Evolutionary conservation across 2,888 invertebrate genomes (phyloP).

Genomic region (Gibbula magus): DNA sequence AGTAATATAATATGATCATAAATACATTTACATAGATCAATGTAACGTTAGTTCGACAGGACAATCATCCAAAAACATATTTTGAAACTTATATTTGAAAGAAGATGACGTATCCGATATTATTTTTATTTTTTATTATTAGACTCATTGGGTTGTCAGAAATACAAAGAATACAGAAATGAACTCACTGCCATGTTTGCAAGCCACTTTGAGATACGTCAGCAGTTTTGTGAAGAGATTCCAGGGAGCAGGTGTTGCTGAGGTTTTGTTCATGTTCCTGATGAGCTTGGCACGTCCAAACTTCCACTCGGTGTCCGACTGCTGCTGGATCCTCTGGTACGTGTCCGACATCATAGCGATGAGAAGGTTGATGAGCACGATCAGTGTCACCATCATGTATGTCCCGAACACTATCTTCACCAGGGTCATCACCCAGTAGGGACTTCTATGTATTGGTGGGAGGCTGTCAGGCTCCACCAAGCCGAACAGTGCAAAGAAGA

Average conservation of each 20-base stretch:
- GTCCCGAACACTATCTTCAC: slow-evolving; percentile 87
- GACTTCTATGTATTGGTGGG: slow-evolving; percentile 77
- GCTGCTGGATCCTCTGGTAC: slow-evolving; percentile 98
- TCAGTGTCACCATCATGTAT: slow-evolving; percentile 98
- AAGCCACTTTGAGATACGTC: slow-evolving; percentile 68
- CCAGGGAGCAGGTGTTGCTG: slow-evolving; percentile 97
- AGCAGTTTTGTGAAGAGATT: slow-evolving; percentile 89
- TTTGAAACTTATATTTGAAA: no score
- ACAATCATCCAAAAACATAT: no score
- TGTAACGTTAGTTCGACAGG: no score
- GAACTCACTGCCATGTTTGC: slow-evolving; percentile 66
- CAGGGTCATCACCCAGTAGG: slow-evolving; percentile 75
- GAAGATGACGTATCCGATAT: no score
- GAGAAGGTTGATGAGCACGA: slow-evolving; percentile 98
- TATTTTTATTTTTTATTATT: no score
- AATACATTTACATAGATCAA: no score
- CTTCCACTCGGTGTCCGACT: slow-evolving; percentile 99
- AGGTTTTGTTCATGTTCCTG: slow-evolving; percentile 97
- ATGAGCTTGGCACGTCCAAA: slow-evolving; percentile 98
- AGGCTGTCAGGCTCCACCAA: slow-evolving; percentile 83
- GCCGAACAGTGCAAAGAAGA: slow-evolving; percentile 98
- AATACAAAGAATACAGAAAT: no score
- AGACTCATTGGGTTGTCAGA: no score
- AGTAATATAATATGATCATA: no score
- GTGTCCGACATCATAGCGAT: slow-evolving; percentile 99